Evolutionary conservation across 2,113 vertebrate genomes (phyloP).

Genomic region (Nannospalax galili): DNA sequence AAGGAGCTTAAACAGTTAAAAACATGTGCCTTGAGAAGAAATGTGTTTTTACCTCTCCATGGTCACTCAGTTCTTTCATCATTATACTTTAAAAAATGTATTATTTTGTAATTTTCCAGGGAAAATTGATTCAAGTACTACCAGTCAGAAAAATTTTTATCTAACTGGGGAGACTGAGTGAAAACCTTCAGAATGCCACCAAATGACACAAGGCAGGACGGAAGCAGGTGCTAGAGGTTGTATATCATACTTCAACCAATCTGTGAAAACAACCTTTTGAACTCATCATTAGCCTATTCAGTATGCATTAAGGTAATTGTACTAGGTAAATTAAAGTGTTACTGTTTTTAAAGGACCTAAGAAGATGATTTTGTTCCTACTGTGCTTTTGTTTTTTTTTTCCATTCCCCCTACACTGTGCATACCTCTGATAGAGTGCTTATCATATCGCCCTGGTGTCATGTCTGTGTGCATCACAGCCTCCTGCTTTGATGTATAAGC

Average conservation of each 20-base stretch:
- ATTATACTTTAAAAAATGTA: neutral
- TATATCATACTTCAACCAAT: neutral
- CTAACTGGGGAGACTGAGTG: neutral
- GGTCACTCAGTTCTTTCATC: neutral
- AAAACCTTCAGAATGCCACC: neutral
- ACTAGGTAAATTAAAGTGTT: neutral
- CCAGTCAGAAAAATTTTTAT: neutral
- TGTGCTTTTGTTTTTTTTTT: neutral
- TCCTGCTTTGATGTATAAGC: neutral
- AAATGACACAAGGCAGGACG: neutral
- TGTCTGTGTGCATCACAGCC: neutral
- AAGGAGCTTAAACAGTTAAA: neutral
- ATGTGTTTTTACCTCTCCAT: neutral
- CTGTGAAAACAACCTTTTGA: neutral
- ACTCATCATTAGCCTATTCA: neutral
- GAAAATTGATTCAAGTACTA: neutral
- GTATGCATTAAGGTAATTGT: neutral
- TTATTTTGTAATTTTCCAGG: constrained; percentile 1
- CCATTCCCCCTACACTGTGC: too few relatives aligned
- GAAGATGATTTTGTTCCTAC: neutral
- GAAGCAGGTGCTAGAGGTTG: neutral
- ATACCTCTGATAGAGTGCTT: neutral
- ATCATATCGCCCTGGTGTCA: neutral
- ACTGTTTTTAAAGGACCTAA: neutral
- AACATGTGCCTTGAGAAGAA: neutral